Evolutionary conservation across 2,888 invertebrate genomes (phyloP).

Genomic region (Cryptocephalus moraei): DNA sequence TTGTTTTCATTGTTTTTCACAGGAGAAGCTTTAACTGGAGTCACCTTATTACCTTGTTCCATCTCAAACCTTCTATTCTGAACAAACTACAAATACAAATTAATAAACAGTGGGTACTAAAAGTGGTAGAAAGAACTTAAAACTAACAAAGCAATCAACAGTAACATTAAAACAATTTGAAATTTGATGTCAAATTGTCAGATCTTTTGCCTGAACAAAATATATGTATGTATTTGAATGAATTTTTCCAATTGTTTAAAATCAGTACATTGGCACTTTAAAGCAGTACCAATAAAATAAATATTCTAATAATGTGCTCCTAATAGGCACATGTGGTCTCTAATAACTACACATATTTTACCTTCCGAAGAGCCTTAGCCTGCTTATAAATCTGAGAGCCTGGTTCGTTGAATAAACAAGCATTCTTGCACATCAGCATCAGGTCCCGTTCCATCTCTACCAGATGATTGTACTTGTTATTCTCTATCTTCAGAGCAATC

Average conservation of each 20-base stretch:
- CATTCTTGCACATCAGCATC: constrained; percentile 84
- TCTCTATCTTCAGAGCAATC: constrained; percentile 85
- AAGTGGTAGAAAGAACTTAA: no score
- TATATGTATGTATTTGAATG: no score
- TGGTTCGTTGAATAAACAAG: constrained; percentile 92
- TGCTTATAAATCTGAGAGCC: constrained; percentile 95
- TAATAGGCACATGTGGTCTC: no score
- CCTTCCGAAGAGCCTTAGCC: constrained; percentile 79
- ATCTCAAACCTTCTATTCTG: background rate
- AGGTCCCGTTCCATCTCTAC: constrained; percentile 85
- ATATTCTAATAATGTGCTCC: no score
- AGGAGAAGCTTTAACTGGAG: background rate
- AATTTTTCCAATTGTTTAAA: no score
- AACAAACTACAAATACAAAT: background rate
- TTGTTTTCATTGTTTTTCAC: background rate
- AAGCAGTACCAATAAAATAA: no score
- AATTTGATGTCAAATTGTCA: no score
- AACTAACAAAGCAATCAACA: no score
- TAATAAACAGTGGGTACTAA: no score
- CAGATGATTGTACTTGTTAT: constrained; percentile 66
- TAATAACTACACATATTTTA: constrained; percentile 29
- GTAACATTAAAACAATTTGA: no score
- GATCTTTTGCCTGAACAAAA: no score
- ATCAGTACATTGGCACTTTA: no score
- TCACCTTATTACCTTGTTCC: background rate